Evolutionary conservation across 2,113 vertebrate species (phyloP).

Genomic region (Malurus melanocephalus): DNA sequence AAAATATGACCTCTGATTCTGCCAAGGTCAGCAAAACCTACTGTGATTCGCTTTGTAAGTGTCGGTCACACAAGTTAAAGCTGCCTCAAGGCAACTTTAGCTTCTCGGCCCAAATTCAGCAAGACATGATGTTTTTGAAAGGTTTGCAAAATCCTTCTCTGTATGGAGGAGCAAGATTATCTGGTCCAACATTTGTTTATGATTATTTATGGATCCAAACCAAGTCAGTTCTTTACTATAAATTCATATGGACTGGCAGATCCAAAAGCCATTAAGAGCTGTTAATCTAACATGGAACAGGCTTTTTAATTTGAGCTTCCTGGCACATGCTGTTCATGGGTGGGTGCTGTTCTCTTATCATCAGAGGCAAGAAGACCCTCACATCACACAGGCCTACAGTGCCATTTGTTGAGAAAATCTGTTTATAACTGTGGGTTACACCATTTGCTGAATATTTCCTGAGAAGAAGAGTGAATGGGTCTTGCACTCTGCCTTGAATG

Average conservation of each 20-base stretch:
- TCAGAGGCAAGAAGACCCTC: background rate
- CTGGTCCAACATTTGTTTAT: constrained; percentile 47
- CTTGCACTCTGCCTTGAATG: background rate
- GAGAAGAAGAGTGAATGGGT: background rate
- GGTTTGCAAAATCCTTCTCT: constrained; percentile 32
- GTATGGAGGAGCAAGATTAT: constrained; percentile 25
- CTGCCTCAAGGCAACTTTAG: constrained; percentile 53
- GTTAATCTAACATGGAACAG: background rate
- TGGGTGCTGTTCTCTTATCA: background rate
- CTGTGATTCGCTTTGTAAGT: constrained; percentile 32
- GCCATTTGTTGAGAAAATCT: constrained; percentile 19
- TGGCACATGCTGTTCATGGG: background rate
- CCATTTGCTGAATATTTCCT: background rate
- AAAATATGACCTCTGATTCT: constrained; percentile 56
- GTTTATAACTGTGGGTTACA: background rate
- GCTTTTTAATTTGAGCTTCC: background rate
- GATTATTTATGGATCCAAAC: constrained; percentile 43
- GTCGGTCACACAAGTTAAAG: constrained; percentile 37
- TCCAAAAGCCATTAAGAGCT: constrained; percentile 1
- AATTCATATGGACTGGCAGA: constrained; percentile 1
- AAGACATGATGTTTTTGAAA: constrained; percentile 47
- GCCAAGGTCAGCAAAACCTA: constrained; percentile 56
- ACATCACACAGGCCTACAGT: background rate
- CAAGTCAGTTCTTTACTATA: background rate
- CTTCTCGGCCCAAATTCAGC: constrained; percentile 37